Conservation (phyloP, 2,113 vertebrate genomes). For the Ibidorhyncha struthersii region DNA sequence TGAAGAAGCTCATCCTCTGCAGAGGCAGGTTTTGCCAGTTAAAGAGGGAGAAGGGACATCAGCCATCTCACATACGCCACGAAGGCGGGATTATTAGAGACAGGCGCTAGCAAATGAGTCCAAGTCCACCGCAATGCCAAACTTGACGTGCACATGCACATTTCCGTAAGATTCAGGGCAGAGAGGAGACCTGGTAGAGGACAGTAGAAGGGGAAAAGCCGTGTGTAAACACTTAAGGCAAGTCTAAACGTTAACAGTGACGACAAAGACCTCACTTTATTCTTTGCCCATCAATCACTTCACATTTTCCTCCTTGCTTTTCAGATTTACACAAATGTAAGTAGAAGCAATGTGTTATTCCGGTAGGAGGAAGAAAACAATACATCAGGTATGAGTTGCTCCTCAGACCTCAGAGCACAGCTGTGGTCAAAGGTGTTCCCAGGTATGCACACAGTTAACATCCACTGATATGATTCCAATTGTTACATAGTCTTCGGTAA, state of each 20-base stretch:
- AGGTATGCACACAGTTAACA: constrained; percentile 43
- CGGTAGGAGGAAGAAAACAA: background rate
- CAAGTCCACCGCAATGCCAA: background rate
- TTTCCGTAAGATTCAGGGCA: background rate
- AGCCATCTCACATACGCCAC: background rate
- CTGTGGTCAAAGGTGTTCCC: background rate
- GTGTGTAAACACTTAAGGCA: background rate
- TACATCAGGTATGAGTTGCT: background rate
- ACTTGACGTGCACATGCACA: background rate
- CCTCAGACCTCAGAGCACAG: background rate
- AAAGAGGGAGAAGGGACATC: background rate
- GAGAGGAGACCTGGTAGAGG: background rate
- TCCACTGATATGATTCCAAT: background rate
- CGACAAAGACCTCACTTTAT: background rate
- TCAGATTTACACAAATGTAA: background rate
- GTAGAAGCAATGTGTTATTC: background rate
- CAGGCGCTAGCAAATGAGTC: background rate
- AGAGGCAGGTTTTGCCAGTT: background rate
- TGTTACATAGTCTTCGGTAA: background rate
- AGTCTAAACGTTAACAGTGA: background rate
- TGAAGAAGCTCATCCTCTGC: background rate
- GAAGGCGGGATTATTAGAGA: background rate
- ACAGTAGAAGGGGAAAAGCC: background rate
- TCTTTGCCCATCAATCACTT: background rate
- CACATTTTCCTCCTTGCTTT: background rate